Conservation (phyloP, 2,113 vertebrate genomes). For the Synchiropus splendidus region DNA sequence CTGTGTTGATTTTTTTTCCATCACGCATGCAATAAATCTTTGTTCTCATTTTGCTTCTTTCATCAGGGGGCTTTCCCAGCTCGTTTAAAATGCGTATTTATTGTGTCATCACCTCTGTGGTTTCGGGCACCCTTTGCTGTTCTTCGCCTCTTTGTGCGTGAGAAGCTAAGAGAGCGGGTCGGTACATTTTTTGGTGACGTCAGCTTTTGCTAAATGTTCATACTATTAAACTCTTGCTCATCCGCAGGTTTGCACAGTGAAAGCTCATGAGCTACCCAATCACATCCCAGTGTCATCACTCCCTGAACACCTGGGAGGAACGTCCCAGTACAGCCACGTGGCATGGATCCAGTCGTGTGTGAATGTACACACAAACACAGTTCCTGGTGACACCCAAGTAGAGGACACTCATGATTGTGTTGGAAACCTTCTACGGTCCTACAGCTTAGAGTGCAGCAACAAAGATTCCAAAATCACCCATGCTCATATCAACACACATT, state of each 20-base stretch:
- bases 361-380: too few relatives aligned
- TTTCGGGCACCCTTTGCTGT: constrained; percentile 71
- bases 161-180: constrained; percentile 73
- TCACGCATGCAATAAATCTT: background rate
- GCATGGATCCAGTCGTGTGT: constrained; percentile 77
- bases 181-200: constrained; percentile 15
- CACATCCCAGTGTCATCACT: constrained; percentile 73
- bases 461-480: constrained; percentile 29
- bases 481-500: constrained; percentile 32
- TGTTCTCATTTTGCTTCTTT: constrained; percentile 4
- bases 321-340: constrained; percentile 70
- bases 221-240: background rate
- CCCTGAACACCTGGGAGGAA: constrained; percentile 71
- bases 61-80: constrained; percentile 70
- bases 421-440: constrained; percentile 69
- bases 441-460: constrained; percentile 60
- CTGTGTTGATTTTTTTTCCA: background rate
- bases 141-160: constrained; percentile 69
- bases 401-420: constrained; percentile 65
- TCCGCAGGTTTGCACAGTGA: constrained; percentile 71
- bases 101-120: constrained; percentile 73
- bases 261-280: constrained; percentile 66
- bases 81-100: constrained; percentile 73
- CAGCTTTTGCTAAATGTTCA: too few relatives aligned
- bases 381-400: constrained; percentile 39